phyloP scores from a whole-genome alignment of 2,113 vertebrate species.

The Mesembrinibis cayennensis region DNA sequence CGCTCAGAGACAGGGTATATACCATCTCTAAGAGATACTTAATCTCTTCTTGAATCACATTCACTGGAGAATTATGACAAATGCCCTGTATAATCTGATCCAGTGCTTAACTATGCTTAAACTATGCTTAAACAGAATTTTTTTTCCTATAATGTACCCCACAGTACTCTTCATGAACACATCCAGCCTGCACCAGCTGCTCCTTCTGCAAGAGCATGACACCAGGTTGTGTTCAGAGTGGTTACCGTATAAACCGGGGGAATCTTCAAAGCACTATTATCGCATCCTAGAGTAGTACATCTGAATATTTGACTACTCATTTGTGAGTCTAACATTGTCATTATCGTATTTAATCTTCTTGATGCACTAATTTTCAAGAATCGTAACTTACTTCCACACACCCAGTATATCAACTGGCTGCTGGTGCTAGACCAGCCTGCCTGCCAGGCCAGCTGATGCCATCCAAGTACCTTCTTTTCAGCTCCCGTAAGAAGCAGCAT shows the following conservation, averaged over 20 bases:
- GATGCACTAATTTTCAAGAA: not conserved
- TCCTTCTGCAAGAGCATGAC: not conserved
- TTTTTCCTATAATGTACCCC: not conserved
- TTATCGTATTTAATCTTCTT: not conserved
- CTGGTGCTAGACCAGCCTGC: not conserved
- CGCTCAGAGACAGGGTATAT: not conserved
- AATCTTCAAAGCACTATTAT: not conserved
- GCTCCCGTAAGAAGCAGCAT: not conserved
- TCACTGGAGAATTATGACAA: not conserved
- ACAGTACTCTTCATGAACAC: not conserved
- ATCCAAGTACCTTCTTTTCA: no score
- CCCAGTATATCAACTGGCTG: not conserved
- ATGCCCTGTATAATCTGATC: not conserved
- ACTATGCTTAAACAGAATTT: not conserved
- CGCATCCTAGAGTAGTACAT: not conserved
- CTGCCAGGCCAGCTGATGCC: accelerated
- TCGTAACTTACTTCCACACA: not conserved
- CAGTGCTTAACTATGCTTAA: not conserved
- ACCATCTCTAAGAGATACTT: not conserved
- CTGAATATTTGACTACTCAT: not conserved
- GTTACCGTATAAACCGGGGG: not conserved
- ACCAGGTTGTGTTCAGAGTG: accelerated
- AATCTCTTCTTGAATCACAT: constrained; percentile 8
- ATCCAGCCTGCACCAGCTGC: not conserved
- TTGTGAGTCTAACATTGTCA: not conserved